These are phyloP conservation scores for Porphyrio hochstetteri DNA, from an alignment of 2,113 vertebrate species.

Conservation along the genomic window DNA sequence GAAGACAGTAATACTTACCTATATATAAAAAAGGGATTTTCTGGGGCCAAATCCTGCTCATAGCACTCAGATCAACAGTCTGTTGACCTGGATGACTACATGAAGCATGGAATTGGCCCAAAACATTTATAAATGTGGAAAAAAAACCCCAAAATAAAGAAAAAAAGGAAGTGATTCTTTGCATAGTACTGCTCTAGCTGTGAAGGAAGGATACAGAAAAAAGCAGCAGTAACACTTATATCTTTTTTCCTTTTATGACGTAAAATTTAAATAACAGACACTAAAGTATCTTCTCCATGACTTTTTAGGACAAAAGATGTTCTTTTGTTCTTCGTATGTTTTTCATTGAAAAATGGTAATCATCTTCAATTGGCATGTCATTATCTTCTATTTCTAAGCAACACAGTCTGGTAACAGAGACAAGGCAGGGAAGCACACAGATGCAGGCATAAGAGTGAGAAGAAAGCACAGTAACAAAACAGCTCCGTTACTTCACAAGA, in stretches of 20 bases:
- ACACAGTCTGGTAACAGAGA: background rate
- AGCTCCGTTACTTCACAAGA: background rate
- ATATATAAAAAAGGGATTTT: background rate
- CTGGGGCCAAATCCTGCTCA: background rate
- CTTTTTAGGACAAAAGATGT: background rate
- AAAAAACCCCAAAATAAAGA: background rate
- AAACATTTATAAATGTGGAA: background rate
- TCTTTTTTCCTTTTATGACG: background rate
- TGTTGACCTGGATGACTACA: background rate
- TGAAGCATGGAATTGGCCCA: background rate
- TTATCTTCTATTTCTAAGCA: background rate
- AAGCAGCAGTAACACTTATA: background rate
- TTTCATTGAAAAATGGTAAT: slow-evolving; percentile 52
- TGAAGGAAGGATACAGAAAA: background rate
- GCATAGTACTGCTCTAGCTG: background rate
- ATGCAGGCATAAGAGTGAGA: slow-evolving; percentile 43
- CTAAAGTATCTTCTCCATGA: background rate
- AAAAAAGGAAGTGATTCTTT: background rate
- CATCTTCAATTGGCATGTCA: background rate
- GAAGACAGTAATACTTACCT: background rate
- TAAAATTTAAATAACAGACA: background rate
- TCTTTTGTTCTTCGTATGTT: background rate
- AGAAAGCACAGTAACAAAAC: background rate
- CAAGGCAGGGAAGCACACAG: background rate
- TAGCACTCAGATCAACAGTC: slow-evolving; percentile 17